Base-by-base conservation (phyloP, 53 echinoderm and acorn worm species). In the Temnopleurus reevesii region DNA sequence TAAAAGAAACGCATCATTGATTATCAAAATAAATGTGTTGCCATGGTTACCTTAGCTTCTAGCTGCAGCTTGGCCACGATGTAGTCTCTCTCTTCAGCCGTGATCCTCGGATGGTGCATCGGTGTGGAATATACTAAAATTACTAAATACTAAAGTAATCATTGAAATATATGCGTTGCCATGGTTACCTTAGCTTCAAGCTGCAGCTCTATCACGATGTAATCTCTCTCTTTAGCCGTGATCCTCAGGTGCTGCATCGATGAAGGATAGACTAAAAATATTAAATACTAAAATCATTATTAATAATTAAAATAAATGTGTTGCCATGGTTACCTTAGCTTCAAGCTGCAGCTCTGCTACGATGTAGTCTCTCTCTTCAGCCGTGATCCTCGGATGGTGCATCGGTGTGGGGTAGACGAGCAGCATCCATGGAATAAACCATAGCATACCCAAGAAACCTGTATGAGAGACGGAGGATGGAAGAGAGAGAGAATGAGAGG, bases 341-440 rank as follows among this genome's bases (percentile, higher is more conserved):
- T 4, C 15, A 15, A 49, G 80, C 1, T 80, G 35, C 26, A 47
- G 80, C 9, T 46, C 51, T 2, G 47, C 17, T 21, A 51, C 46
- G 80, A 80, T 80, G 80, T 80, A 80, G 29, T 80, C 80, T 29
- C 51, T 46, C 19, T 80, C 80, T 15, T 80, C 51, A 28, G 45
- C 15, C 15, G 80, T 46, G 45, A 80, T 80, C 28, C 46, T 80
- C 5, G 80, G 80, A 26, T 80, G 80, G 4, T 25, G 28, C 15
- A 26, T 13, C 5, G 80, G 80, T 12, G 47, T 46, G 46, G 8
- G 46, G 28, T 47, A 80, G 19, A 49, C 80, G 46, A 80, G 30
- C 4, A 80, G 51, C 29, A 51, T n/a, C 80, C 80, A 80, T 4
- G 30, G 49, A 27, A 80, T 30, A 51, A n/a, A 80, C 80, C 80